phyloP scores from a whole-genome alignment of 2,797 vertebrate genomes.

The Molossus molossus region DNA sequence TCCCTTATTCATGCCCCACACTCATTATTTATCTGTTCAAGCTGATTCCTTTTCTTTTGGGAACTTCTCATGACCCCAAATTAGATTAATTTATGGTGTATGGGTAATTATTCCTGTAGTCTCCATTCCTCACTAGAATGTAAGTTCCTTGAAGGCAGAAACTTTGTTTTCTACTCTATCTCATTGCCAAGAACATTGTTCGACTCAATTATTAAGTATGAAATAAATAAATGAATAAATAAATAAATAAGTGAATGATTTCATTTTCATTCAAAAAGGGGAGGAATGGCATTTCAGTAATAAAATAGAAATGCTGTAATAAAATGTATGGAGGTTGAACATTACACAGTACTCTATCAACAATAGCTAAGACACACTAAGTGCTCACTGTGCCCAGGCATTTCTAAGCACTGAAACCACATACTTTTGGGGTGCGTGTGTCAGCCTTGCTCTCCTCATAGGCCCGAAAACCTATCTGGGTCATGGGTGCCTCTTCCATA shows the following conservation, averaged over 20 bases:
- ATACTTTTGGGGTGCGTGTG: background rate
- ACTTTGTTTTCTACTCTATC: background rate
- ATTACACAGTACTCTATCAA: background rate
- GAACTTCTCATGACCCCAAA: background rate
- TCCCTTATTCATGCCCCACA: background rate
- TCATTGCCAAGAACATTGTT: background rate
- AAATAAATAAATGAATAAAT: conserved; percentile 47
- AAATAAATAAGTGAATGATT: background rate
- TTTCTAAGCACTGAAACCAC: background rate
- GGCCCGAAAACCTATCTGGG: background rate
- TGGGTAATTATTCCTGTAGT: background rate
- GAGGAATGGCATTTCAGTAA: background rate
- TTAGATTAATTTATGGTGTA: background rate
- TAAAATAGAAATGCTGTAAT: background rate
- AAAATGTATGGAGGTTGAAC: background rate
- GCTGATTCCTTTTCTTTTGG: conserved; percentile 33
- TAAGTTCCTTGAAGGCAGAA: background rate
- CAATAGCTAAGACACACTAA: background rate
- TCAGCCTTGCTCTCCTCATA: background rate
- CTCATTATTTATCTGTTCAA: background rate
- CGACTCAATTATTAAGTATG: background rate
- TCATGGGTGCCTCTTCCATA: background rate
- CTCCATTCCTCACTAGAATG: background rate
- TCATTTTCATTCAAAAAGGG: conserved; percentile 59
- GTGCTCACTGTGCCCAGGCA: background rate